Evolutionary conservation across 2,888 invertebrate genomes (phyloP).

Genomic region (Tinea trinotella): DNA sequence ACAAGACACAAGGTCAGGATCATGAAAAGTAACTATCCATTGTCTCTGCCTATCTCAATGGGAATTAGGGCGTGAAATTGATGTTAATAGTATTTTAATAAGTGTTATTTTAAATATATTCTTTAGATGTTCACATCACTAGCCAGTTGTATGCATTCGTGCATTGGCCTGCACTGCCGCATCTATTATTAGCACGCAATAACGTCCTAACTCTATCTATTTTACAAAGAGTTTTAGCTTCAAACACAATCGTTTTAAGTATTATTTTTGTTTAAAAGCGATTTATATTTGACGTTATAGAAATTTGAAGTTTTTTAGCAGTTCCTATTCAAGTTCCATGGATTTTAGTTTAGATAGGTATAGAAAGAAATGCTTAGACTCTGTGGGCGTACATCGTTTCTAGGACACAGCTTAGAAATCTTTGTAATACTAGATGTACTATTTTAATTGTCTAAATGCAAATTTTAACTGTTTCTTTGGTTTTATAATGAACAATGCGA

Average conservation of each 20-base stretch:
- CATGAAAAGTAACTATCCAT: too few species aligned
- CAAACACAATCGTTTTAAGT: background rate
- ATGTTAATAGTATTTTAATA: conserved; percentile 1
- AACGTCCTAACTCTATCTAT: conserved; percentile 31
- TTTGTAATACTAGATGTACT: conserved; percentile 32
- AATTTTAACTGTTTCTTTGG: background rate
- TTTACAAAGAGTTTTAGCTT: background rate
- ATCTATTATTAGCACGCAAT: conserved; percentile 27
- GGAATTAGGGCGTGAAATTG: too few species aligned
- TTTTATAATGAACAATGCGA: background rate
- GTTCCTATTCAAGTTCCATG: conserved; percentile 69
- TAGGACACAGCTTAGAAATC: conserved; percentile 67
- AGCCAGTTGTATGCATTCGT: conserved; percentile 70
- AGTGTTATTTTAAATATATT: conserved; percentile 8
- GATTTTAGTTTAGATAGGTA: conserved; percentile 67
- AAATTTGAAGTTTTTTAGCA: conserved; percentile 48
- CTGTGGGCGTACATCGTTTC: conserved; percentile 64
- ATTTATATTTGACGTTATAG: background rate
- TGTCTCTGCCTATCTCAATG: too few species aligned
- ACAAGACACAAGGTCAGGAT: too few species aligned
- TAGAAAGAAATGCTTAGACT: conserved; percentile 63
- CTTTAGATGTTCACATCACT: conserved; percentile 42
- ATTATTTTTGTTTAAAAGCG: background rate
- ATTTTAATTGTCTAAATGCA: conserved; percentile 11
- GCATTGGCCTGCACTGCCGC: conserved; percentile 69